A percentile compares a stretch with the other conserved stretches of the same genome.
Conservation (phyloP, 1,140 invertebrate genomes). For the Idris sp. region DNA sequence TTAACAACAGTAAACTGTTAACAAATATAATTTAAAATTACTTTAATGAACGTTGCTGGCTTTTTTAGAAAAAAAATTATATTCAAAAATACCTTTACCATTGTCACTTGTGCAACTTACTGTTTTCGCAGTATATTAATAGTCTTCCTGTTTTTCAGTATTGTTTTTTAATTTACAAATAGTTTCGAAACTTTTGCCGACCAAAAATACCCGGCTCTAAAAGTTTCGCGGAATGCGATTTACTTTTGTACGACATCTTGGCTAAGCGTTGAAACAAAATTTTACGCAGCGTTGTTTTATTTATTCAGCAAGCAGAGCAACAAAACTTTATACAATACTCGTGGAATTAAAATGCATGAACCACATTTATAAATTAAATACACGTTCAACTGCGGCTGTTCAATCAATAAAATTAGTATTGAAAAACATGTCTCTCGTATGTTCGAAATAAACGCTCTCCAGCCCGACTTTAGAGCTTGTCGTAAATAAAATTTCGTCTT, state of each 20-base stretch:
- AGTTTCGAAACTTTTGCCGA: slow-evolving; percentile 10
- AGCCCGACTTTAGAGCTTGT: slow-evolving; percentile 4
- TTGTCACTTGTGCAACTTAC: no score
- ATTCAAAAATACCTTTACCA: no score
- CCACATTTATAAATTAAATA: slow-evolving; percentile 46
- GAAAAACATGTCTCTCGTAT: slow-evolving; percentile 9
- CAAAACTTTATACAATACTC: slow-evolving; percentile 26
- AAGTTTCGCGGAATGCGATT: slow-evolving; percentile 24
- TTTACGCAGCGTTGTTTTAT: slow-evolving; percentile 31
- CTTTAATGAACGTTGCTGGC: no score
- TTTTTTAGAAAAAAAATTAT: no score
- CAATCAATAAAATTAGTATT: slow-evolving; percentile 48
- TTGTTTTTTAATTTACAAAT: slow-evolving; percentile 18
- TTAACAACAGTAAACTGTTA: no score
- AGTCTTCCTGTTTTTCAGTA: no score
- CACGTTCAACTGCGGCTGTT: slow-evolving; percentile 25
- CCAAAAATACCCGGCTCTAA: slow-evolving; percentile 19
- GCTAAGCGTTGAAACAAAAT: slow-evolving; percentile 9
- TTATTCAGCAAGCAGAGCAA: slow-evolving; percentile 34
- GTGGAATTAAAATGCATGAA: slow-evolving; percentile 44
- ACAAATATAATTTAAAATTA: no score
- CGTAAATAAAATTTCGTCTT: slow-evolving; percentile 5
- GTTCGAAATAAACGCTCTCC: slow-evolving; percentile 21
- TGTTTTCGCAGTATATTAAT: no score
- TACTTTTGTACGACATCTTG: slow-evolving; percentile 17